These are phyloP conservation scores for Eupithecia subumbrata DNA, from an alignment of 2,888 invertebrate species.

Conservation along the genomic window DNA sequence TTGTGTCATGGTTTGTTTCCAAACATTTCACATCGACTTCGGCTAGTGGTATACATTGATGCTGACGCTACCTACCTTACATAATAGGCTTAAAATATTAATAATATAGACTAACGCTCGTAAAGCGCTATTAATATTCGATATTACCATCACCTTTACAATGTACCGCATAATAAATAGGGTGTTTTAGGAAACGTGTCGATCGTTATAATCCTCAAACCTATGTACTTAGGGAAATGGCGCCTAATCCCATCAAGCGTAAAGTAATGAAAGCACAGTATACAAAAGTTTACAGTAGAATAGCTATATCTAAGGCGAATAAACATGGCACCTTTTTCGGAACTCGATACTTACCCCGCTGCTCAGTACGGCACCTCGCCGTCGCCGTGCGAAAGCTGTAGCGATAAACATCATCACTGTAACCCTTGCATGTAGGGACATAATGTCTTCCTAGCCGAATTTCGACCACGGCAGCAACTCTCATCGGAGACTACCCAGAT, in stretches of 20 bases:
- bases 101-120: neutral
- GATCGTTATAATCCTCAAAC: slow-evolving; percentile 29
- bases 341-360: no score
- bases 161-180: slow-evolving; percentile 25
- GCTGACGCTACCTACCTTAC: neutral
- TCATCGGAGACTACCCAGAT: no score
- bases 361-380: no score
- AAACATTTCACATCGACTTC: neutral
- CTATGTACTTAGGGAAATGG: slow-evolving; percentile 38
- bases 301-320: no score
- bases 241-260: slow-evolving; percentile 40
- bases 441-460: no score
- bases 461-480: no score
- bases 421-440: no score
- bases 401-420: no score
- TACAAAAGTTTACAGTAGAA: neutral
- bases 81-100: neutral
- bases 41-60: neutral
- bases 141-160: slow-evolving; percentile 11
- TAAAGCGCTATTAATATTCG: slow-evolving; percentile 2
- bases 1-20: no score
- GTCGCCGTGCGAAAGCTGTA: no score
- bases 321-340: no score
- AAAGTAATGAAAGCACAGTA: slow-evolving; percentile 34
- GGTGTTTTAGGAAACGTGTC: slow-evolving; percentile 28